Base-by-base conservation (phyloP, 2,888 invertebrate species). In the Dione vanillae region DNA sequence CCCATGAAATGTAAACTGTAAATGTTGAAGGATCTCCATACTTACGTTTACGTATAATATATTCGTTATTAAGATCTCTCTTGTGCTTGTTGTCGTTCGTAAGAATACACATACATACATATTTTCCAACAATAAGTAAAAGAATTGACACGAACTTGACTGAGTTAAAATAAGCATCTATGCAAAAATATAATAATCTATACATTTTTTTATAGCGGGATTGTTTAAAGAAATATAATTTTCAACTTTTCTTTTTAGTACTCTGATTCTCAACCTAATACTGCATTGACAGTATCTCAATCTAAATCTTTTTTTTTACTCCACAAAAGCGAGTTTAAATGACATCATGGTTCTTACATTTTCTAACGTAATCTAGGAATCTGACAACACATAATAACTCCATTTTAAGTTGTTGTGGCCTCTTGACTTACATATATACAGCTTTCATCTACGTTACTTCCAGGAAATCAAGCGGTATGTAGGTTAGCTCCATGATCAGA, bases 11-110 rank as follows among this genome's bases (percentile, higher is more conserved):
- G 71, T 72, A 72, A 65, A 64, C 73, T 40, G 66, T 54, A 52
- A 64, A 71, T 72, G 67, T 69, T 69, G 72, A 69, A 71, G 69
- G 71, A 71, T 74, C 67, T 67, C 65, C 65, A 69, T 64, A 70
- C 70, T 73, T 68, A 61, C n/a, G n/a, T n/a, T n/a, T n/a, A n/a
- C n/a, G n/a, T n/a, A n/a, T n/a, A n/a, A n/a, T 16, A 40, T 43
- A 19, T 8, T 47, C 16, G 19, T 49, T 47, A 11, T 65, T n/a
- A 20, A 20, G 19, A 65, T 49, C 65, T n/a, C n/a, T n/a, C n/a
- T n/a, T n/a, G n/a, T n/a, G n/a, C n/a, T n/a, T n/a, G n/a, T n/a
- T n/a, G n/a, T n/a, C n/a, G n/a, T n/a, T n/a, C n/a, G n/a, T n/a
- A n/a, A n/a, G n/a, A n/a, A n/a, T n/a, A n/a, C n/a, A n/a, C n/a